Percentiles rank a stretch among this genome's conserved stretches.
phyloP scores from a whole-genome alignment of 2,888 invertebrate species.

The Yponomeuta plumbellus region DNA sequence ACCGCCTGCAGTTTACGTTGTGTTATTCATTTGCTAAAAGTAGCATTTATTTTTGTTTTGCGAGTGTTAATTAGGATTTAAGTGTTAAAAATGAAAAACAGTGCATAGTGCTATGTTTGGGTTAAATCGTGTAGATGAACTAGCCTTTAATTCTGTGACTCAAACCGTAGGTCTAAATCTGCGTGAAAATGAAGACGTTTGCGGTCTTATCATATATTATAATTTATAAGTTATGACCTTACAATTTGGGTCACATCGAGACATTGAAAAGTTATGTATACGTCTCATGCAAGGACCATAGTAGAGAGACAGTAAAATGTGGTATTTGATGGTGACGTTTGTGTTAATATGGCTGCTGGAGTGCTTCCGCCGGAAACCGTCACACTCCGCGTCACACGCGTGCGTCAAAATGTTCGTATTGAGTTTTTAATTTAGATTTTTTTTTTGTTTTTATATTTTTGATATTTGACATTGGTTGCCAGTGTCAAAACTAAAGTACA shows the following conservation, averaged over 20 bases:
- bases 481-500: too few species aligned
- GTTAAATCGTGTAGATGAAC: not conserved
- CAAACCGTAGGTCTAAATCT: not conserved
- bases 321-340: slow-evolving; percentile 59
- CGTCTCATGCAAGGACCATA: not conserved
- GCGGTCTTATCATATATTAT: too few species aligned
- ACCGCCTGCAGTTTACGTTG: slow-evolving; percentile 15
- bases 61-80: not conserved
- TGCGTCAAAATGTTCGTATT: slow-evolving; percentile 64
- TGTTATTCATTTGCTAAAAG: not conserved
- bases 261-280: not conserved
- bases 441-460: slow-evolving; percentile 14
- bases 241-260: not conserved
- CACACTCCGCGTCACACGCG: slow-evolving; percentile 48
- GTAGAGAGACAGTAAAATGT: slow-evolving; percentile 38
- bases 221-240: too few species aligned
- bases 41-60: not conserved
- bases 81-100: not conserved
- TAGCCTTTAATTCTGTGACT: not conserved
- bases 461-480: not conserved
- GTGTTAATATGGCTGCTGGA: slow-evolving; percentile 67
- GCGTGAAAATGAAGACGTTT: not conserved
- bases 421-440: slow-evolving; percentile 25
- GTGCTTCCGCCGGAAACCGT: slow-evolving; percentile 59
- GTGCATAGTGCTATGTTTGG: not conserved